These are phyloP conservation scores for Tanypteryx hageni DNA, from an alignment of 2,888 invertebrate species.

Conservation along the genomic window DNA sequence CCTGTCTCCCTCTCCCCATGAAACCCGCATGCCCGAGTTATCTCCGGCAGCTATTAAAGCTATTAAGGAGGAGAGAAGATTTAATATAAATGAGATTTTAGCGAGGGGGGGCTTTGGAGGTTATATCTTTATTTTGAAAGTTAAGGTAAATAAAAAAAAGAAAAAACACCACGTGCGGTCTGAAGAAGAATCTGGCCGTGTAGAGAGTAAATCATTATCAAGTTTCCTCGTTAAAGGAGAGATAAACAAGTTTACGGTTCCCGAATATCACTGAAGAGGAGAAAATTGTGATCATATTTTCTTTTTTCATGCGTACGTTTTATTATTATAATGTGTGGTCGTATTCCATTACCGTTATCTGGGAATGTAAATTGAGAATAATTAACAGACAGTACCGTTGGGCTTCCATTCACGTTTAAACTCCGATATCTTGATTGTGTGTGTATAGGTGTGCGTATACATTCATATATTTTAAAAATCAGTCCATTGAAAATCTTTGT, in stretches of 20 bases:
- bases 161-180: neutral
- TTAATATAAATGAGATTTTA: constrained; percentile 18
- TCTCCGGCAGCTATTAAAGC: neutral
- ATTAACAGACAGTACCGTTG: no score
- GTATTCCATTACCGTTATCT: no score
- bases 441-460: no score
- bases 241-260: constrained; percentile 14
- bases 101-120: neutral
- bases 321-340: neutral
- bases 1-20: neutral
- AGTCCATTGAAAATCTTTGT: no score
- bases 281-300: neutral
- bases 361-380: no score
- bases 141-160: neutral
- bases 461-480: no score
- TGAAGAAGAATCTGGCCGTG: neutral
- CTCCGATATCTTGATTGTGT: no score
- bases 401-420: no score
- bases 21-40: neutral
- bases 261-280: neutral
- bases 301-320: neutral
- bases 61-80: neutral
- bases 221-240: constrained; percentile 30
- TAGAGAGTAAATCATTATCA: neutral
- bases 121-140: neutral